These are phyloP conservation scores for Oxyteleia sp. DNA, from an alignment of 2,888 invertebrate species.

Conservation along the genomic window DNA sequence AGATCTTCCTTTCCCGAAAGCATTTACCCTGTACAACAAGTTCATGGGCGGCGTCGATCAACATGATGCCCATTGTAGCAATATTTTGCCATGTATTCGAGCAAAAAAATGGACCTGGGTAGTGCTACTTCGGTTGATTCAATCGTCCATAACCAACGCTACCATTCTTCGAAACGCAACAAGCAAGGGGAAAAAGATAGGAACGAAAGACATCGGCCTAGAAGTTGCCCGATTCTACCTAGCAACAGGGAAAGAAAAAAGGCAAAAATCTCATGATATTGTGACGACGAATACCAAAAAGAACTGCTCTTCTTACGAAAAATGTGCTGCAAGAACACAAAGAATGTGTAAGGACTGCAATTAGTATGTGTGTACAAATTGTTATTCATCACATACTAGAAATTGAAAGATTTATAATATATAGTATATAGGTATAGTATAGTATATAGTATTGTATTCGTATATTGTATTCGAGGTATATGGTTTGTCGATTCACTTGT, in stretches of 20 bases:
- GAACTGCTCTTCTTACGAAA: constrained; percentile 17
- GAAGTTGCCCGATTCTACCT: constrained; percentile 24
- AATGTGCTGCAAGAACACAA: constrained; percentile 5
- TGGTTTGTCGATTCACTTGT: no score
- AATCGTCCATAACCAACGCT: constrained; percentile 31
- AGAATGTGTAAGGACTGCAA: constrained; percentile 3
- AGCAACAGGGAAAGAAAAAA: constrained; percentile 19
- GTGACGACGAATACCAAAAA: constrained; percentile 23
- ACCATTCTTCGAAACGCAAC: constrained; percentile 14
- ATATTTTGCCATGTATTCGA: constrained; percentile 37
- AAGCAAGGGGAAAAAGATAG: constrained; percentile 29
- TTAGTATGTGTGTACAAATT: not conserved
- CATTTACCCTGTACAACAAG: constrained; percentile 52
- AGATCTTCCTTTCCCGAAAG: constrained; percentile 51
- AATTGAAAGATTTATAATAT: no score
- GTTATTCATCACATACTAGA: not conserved
- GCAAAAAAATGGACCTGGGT: constrained; percentile 51
- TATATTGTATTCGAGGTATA: no score
- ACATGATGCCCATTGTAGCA: constrained; percentile 47
- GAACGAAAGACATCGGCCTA: constrained; percentile 43
- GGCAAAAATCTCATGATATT: constrained; percentile 27
- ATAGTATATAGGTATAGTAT: no score
- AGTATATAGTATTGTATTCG: no score
- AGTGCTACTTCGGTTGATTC: constrained; percentile 31
- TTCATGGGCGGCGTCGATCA: constrained; percentile 59